Evolutionary conservation across 2,888 invertebrate genomes (phyloP).

Genomic region (Asteroscopus sphinx): DNA sequence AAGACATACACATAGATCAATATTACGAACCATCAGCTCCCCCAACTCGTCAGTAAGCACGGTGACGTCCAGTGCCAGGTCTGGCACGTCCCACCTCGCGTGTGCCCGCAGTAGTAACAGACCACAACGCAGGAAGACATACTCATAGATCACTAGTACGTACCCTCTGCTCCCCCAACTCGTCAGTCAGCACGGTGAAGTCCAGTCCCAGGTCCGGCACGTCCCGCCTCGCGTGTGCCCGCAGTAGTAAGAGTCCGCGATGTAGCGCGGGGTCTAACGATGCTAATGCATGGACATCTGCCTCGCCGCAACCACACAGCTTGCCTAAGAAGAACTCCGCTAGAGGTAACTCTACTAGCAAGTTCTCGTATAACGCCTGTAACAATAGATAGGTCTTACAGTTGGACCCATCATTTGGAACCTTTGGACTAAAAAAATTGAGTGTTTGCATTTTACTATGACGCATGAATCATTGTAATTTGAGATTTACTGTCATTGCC

Average conservation of each 20-base stretch:
- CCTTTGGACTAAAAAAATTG: no score
- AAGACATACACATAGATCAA: no score
- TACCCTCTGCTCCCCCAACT: constrained; percentile 96
- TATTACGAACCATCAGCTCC: no score
- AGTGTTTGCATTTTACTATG: no score
- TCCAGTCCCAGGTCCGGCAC: constrained; percentile 97
- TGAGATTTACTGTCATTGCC: no score
- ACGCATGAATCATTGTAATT: no score
- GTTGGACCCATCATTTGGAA: no score
- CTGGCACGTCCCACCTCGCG: constrained; percentile 94
- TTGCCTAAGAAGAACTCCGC: constrained; percentile 97
- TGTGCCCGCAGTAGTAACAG: constrained; percentile 96
- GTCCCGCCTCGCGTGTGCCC: constrained; percentile 94
- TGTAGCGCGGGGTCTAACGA: constrained; percentile 98
- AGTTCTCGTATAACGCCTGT: constrained; percentile 97
- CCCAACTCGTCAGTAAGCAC: constrained; percentile 97
- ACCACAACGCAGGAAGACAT: constrained; percentile 97
- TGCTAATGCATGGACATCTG: constrained; percentile 97
- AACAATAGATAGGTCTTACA: neutral
- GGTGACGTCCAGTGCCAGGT: constrained; percentile 97
- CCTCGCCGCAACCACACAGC: constrained; percentile 93
- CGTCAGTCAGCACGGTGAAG: constrained; percentile 97
- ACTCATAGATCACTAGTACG: no score
- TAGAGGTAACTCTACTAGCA: constrained; percentile 97
- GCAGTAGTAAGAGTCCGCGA: constrained; percentile 96